Evolutionary conservation across 2,113 vertebrate species (phyloP).

Genomic region (Tragelaphus buxtoni): DNA sequence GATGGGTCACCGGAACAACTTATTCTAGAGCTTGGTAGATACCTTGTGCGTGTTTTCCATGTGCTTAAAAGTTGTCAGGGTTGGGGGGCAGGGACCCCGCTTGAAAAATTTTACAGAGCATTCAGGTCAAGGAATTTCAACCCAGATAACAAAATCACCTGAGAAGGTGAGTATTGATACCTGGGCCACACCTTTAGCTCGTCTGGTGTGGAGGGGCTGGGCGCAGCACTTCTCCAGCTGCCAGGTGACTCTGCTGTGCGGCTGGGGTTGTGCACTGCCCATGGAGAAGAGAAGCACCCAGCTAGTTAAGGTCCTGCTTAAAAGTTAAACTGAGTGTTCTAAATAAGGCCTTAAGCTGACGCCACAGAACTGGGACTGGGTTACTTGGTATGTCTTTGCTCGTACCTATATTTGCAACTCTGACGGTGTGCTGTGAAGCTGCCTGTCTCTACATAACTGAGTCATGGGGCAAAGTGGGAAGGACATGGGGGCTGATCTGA

Average conservation of each 20-base stretch:
- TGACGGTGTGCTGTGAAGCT: accelerated
- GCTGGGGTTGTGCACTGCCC: accelerated
- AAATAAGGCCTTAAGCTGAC: not conserved
- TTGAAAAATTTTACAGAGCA: not conserved
- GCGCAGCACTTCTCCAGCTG: accelerated
- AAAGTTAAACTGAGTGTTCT: not conserved
- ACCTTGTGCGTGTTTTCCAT: no score
- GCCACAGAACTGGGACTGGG: not conserved
- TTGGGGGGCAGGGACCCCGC: no score
- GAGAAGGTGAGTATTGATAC: not conserved
- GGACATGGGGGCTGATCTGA: not conserved
- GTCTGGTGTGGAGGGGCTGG: not conserved
- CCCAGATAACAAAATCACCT: not conserved
- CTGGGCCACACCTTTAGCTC: accelerated
- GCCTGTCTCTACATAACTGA: accelerated
- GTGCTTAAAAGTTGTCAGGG: not conserved
- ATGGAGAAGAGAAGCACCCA: accelerated
- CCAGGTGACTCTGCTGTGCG: not conserved
- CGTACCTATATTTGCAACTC: accelerated
- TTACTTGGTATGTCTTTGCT: no score
- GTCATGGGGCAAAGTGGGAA: accelerated
- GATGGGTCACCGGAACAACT: not conserved
- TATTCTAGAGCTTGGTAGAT: not conserved
- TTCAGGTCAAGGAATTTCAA: not conserved
- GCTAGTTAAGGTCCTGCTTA: not conserved